Conservation (phyloP, 2,113 vertebrate genomes). For the Tenrec ecaudatus region DNA sequence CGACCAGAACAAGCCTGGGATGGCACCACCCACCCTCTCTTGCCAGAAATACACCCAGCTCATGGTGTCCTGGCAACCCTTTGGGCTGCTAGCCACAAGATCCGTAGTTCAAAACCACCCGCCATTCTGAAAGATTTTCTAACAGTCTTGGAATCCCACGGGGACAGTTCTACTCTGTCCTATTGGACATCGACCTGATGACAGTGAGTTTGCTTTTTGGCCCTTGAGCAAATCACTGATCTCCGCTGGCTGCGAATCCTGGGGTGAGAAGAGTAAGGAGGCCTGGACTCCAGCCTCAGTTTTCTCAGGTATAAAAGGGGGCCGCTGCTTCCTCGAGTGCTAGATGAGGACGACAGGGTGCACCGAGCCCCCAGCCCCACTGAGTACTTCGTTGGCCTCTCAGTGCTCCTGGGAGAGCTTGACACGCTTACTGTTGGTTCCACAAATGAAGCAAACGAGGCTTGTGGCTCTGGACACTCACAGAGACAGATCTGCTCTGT, state of each 20-base stretch:
- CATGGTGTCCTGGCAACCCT: neutral
- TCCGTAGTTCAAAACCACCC: no score
- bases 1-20: neutral
- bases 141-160: no score
- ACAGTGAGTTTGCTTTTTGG: neutral
- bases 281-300: neutral
- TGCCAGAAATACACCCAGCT: neutral
- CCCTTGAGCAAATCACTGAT: neutral
- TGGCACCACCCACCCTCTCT: neutral
- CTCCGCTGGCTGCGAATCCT: neutral
- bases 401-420: neutral
- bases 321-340: neutral
- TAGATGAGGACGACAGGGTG: neutral
- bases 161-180: no score
- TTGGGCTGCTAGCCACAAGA: no score
- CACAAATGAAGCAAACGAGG: neutral
- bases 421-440: neutral
- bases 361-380: neutral
- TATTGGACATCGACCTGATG: no score
- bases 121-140: no score
- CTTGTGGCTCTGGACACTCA: no score
- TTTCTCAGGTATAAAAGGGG: constrained; percentile 40
- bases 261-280: neutral
- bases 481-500: no score
- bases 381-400: neutral